A percentile compares a stretch with the other conserved stretches of the same genome.
phyloP scores from a whole-genome alignment of 2,113 vertebrate genomes.

The Prunella fulvescens region DNA sequence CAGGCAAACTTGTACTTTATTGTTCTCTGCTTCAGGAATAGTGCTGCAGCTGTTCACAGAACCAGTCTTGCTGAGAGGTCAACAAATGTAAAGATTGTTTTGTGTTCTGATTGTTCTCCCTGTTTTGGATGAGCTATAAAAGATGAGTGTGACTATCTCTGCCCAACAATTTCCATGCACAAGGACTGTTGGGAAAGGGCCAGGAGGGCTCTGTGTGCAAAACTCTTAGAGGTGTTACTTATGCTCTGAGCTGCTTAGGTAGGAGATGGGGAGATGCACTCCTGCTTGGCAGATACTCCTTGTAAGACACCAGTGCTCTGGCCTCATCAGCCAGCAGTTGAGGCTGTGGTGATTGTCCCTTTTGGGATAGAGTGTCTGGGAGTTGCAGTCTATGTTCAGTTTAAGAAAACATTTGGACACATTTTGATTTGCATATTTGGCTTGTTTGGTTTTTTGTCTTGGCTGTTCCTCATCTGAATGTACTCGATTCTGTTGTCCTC shows the following conservation, averaged over 20 bases:
- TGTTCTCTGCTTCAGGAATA: neutral
- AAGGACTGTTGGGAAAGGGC: neutral
- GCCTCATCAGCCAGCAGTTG: neutral
- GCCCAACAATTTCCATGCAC: neutral
- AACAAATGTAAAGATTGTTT: neutral
- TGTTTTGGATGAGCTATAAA: neutral
- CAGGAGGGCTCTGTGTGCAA: neutral
- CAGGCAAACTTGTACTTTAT: neutral
- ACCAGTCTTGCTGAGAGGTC: neutral
- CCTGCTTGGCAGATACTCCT: neutral
- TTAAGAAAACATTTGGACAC: neutral
- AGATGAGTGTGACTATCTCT: fast-evolving
- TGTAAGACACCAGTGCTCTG: neutral
- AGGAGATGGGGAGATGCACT: neutral
- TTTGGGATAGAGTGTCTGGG: neutral
- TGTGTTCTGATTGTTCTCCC: neutral
- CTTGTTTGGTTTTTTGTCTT: neutral
- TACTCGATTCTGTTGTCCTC: neutral
- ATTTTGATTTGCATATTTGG: neutral
- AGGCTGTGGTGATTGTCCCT: neutral
- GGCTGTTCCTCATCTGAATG: neutral
- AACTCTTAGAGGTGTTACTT: neutral
- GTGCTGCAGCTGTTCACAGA: constrained; percentile 20
- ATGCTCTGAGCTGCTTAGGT: neutral
- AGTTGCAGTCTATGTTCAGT: neutral